Evolutionary conservation across 2,797 vertebrate genomes (phyloP).

Genomic region (Amazona ochrocephala): DNA sequence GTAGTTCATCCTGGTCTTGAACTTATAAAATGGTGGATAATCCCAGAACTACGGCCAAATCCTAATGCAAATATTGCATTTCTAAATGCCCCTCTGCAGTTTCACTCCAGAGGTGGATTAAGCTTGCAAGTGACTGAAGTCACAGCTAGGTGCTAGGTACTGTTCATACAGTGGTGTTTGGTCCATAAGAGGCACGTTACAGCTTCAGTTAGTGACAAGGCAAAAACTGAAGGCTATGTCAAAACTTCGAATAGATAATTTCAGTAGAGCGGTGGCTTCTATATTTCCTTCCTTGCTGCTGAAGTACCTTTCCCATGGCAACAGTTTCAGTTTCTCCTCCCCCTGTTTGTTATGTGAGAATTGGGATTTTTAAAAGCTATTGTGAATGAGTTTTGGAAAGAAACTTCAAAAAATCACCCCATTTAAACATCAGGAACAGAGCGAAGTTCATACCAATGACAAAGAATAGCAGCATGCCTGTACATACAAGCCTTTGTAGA

Average conservation of each 20-base stretch:
- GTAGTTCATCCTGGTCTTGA: background rate
- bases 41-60: background rate
- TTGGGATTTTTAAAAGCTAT: background rate
- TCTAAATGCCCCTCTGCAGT: background rate
- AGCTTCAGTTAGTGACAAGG: background rate
- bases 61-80: background rate
- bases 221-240: background rate
- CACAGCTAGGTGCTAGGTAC: background rate
- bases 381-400: background rate
- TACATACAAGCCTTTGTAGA: background rate
- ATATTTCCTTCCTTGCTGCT: background rate
- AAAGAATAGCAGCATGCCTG: background rate
- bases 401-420: background rate
- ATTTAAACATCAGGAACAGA: background rate
- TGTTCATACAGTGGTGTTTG: background rate
- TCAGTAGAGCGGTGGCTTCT: background rate
- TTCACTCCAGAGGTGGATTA: background rate
- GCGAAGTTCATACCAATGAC: background rate
- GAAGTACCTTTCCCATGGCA: background rate
- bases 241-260: background rate
- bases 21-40: background rate
- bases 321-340: background rate
- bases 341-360: background rate
- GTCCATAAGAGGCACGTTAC: accelerated
- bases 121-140: background rate